A percentile compares a stretch with the other conserved stretches of the same genome.
Conservation (phyloP, 2,888 invertebrate genomes). For the Dorcus hopei region DNA sequence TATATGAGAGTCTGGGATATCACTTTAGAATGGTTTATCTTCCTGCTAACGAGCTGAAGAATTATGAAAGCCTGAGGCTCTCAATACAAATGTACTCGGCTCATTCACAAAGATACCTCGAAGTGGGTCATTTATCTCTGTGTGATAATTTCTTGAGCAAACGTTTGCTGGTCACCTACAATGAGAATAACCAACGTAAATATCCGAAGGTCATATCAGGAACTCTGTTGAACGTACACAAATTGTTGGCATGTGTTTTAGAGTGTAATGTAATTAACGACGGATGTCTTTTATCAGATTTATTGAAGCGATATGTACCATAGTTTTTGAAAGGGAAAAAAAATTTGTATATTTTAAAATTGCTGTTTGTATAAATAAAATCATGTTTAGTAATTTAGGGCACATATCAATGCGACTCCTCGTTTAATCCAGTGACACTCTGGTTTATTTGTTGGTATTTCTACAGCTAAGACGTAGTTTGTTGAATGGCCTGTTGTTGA, state of each 20-base stretch:
- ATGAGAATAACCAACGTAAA: constrained; percentile 55
- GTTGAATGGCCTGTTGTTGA: constrained; percentile 70
- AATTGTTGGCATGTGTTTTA: constrained; percentile 68
- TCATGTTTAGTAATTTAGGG: constrained; percentile 50
- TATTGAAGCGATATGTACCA: constrained; percentile 22
- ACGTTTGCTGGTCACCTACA: constrained; percentile 68
- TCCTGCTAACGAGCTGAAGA: constrained; percentile 59
- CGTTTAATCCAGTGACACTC: constrained; percentile 62
- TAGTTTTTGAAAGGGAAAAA: too few species aligned
- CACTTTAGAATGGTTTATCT: constrained; percentile 65
- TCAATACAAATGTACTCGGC: constrained; percentile 74
- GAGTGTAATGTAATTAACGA: constrained; percentile 57
- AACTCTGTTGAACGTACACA: constrained; percentile 69
- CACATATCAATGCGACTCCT: constrained; percentile 59
- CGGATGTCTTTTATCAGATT: constrained; percentile 20
- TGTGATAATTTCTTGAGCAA: constrained; percentile 75
- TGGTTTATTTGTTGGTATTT: constrained; percentile 55
- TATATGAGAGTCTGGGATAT: constrained; percentile 64
- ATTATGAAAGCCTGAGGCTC: constrained; percentile 66
- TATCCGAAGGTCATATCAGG: constrained; percentile 72
- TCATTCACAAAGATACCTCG: constrained; percentile 60
- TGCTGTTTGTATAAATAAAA: too few species aligned
- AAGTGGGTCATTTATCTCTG: constrained; percentile 71
- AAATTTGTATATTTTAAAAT: too few species aligned
- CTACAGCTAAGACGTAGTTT: constrained; percentile 63